Conservation (phyloP, 2,113 vertebrate genomes). For the Castor canadensis region DNA sequence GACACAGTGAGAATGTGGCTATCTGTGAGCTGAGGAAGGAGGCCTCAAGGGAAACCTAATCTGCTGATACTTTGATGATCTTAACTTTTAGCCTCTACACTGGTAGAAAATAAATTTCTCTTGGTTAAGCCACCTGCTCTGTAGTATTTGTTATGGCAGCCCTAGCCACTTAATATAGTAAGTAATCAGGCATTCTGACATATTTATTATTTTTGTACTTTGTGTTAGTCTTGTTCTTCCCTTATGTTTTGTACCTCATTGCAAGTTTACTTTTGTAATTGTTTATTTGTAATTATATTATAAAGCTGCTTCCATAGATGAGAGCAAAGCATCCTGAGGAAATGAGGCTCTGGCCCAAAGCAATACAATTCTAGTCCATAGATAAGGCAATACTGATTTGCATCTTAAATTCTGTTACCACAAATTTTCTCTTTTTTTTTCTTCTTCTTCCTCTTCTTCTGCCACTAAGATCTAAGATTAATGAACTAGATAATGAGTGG, state of each 20-base stretch:
- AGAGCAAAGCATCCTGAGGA: not conserved
- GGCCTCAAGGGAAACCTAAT: not conserved
- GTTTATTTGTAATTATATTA: not conserved
- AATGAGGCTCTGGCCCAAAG: slow-evolving; percentile 4
- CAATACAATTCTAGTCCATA: not conserved
- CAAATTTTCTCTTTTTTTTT: not conserved
- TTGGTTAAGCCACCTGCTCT: not conserved
- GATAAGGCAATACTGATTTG: not conserved
- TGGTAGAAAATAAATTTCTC: not conserved
- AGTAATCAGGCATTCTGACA: not conserved
- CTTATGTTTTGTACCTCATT: not conserved
- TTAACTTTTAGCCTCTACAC: not conserved
- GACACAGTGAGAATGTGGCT: not conserved
- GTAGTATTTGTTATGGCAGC: not conserved
- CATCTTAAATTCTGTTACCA: not conserved
- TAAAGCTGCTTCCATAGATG: not conserved
- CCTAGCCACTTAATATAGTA: not conserved
- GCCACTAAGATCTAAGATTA: not conserved
- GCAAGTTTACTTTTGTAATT: not conserved
- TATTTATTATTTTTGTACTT: not conserved
- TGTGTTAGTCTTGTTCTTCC: not conserved
- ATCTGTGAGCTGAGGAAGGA: not conserved
- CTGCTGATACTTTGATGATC: not conserved
- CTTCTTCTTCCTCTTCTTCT: not conserved
- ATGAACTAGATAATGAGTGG: slow-evolving; percentile 20